phyloP scores from a whole-genome alignment of 2,113 vertebrate genomes.

The Oreochromis tanganicae region DNA sequence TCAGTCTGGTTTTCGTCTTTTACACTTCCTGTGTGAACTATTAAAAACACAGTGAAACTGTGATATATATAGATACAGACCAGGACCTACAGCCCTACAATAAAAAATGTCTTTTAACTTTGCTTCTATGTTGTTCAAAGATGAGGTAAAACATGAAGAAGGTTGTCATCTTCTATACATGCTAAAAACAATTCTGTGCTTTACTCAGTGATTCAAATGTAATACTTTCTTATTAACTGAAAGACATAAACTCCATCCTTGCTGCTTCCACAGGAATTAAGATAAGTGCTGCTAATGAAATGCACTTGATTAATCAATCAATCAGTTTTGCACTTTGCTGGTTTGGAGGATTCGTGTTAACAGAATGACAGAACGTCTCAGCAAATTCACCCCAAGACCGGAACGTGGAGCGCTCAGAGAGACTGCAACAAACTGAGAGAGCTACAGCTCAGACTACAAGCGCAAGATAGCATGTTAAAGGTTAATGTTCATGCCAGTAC shows the following conservation, averaged over 20 bases:
- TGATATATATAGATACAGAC: not conserved
- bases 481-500: not conserved
- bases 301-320: not conserved
- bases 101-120: not conserved
- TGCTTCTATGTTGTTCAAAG: not conserved
- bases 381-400: not conserved
- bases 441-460: not conserved
- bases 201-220: not conserved
- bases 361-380: not conserved
- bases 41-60: not conserved
- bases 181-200: not conserved
- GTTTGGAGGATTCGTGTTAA: fast-evolving
- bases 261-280: fast-evolving
- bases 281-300: not conserved
- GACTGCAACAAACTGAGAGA: not conserved
- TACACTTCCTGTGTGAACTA: not conserved
- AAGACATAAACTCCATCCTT: not conserved
- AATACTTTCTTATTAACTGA: not conserved
- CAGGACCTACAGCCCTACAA: not conserved
- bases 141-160: not conserved
- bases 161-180: not conserved
- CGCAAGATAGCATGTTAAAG: not conserved
- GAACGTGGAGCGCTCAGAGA: not conserved
- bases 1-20: fast-evolving
- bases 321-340: not conserved